Base-by-base conservation (phyloP, 1,140 invertebrate species). In the Ephestia elutella region DNA sequence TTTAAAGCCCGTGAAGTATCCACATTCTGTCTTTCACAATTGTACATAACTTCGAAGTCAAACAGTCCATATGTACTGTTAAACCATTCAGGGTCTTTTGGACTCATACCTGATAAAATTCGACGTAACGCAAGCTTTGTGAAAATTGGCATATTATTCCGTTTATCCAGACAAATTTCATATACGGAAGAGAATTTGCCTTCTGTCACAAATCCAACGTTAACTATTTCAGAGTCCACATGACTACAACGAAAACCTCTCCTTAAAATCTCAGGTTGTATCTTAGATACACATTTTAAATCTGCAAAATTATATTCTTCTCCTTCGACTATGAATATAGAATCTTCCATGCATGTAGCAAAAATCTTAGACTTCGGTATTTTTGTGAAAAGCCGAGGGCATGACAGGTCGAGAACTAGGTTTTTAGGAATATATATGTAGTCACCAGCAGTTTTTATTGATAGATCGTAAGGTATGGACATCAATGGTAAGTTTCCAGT, bases 91-190 rank as follows among this genome's bases (percentile, higher is more conserved):
- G 54, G 15, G 70, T 65, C 15, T 57, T 68, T 61, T 9, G 57
- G 35, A 59, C 50, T 30, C 21, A 30, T 53, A 32, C 50, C 53
- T 11, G 74, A 60, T 44, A 66, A 53, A 38, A 51, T 54, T 32
- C 21, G 55, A 56, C 56, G 59, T 10, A 84, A 59, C 15, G 25
- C 59, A 15, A 78, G 59, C 60, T 75, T 76, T 0, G 75, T 58
- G 63, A 76, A 86, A 30, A 82, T 30, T 5, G 82, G 72, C 5
- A 63, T 48, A 13, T 72, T 73, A 13, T 68, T 65, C 9, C 59
- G 55, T 35, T 70, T 69, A 56, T 83, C 71, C 2, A 78, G 69
- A 58, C 86, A 89, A 13, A 86, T 71, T 7, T 72, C 66, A 49
- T 80, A 89, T 5, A 78, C 70, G 49, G 60, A 35, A 20, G 74